Evolutionary conservation across 2,113 vertebrate genomes (phyloP), one percentile per base, ranked within the genome.

Genomic region (Psittacus erithacus): DNA sequence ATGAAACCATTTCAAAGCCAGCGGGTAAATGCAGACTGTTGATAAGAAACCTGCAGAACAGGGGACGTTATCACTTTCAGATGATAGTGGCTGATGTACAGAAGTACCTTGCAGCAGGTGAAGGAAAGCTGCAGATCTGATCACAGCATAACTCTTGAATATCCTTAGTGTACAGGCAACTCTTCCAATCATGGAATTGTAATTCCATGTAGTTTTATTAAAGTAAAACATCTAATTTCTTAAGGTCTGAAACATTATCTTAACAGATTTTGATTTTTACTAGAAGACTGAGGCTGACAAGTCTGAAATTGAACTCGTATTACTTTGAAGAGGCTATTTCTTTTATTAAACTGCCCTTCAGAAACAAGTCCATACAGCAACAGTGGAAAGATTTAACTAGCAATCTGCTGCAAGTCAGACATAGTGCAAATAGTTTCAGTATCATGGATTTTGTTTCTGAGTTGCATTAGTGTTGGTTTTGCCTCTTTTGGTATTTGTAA

Each of bases 31-130:
- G 3, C 59, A 80, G 24, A 11, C 38, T 68, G 39, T 49, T 82
- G 95, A 92, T 95, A 93, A 79, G 63, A 80, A 90, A 93, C 59
- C 59, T 80, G 29, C 63, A 85, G 75, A 95, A 93, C 78, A 95
- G 65, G 75, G 94, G 82, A 88, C 1, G 0, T 80, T 93, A 86
- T 90, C 67, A 1, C 53, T 59, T 86, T 64, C 41, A 49, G 71
- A n/a, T 77, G 78, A 83, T 88, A 88, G 70, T 70, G 44, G 53
- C 18, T 85, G 78, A 77, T 1, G 0, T 82, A 11, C 52, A 62
- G 70, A 67, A 91, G 53, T 74, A 62, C n/a, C 59, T 77, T 76
- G 75, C 17, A 94, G 53, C 28, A 90, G 49, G 41, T 79, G 82
- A 86, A 79, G 85, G 78, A 90, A 91, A 93, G 46, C 49, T 5